A percentile compares a stretch with the other conserved stretches of the same genome.
Conservation (phyloP, 2,113 vertebrate species). For the Cyprinodon variegatus region DNA sequence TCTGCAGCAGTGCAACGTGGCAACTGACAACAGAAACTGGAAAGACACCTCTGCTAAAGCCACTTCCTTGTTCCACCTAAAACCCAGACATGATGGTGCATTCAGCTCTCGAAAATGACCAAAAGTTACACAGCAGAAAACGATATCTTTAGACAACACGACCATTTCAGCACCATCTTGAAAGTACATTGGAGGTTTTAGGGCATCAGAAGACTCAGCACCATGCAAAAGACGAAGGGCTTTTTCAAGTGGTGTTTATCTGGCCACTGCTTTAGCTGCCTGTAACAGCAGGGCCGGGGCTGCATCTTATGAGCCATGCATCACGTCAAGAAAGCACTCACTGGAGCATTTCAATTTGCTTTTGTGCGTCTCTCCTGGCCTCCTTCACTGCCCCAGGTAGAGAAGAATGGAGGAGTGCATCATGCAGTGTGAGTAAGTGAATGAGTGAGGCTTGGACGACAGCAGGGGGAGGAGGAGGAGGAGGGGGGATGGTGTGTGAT, state of each 20-base stretch:
- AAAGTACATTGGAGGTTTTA: neutral
- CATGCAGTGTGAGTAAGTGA: conserved; percentile 58
- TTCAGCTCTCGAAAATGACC: conserved; percentile 6
- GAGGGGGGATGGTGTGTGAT: conserved; percentile 2
- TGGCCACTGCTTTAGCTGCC: conserved; percentile 45
- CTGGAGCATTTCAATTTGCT: conserved; percentile 80
- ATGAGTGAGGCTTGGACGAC: conserved; percentile 27
- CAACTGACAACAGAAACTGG: conserved; percentile 75
- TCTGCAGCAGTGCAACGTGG: conserved; percentile 62
- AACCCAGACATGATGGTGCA: conserved; percentile 35
- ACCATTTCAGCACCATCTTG: neutral
- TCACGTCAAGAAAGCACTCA: conserved; percentile 80
- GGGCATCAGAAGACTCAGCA: neutral
- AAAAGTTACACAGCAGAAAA: conserved; percentile 8
- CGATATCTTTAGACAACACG: neutral
- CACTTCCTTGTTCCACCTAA: conserved; percentile 70
- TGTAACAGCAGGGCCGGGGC: conserved; percentile 49
- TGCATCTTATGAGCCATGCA: conserved; percentile 74
- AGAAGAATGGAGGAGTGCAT: conserved; percentile 71
- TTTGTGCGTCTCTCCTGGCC: conserved; percentile 72
- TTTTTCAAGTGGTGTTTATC: conserved; percentile 19
- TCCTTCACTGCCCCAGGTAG: conserved; percentile 74
- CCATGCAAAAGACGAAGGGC: conserved; percentile 6
- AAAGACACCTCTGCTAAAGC: conserved; percentile 59
- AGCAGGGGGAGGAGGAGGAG: neutral